Conservation (phyloP, 2,797 vertebrate species). For the Anisognathus igniventris region DNA sequence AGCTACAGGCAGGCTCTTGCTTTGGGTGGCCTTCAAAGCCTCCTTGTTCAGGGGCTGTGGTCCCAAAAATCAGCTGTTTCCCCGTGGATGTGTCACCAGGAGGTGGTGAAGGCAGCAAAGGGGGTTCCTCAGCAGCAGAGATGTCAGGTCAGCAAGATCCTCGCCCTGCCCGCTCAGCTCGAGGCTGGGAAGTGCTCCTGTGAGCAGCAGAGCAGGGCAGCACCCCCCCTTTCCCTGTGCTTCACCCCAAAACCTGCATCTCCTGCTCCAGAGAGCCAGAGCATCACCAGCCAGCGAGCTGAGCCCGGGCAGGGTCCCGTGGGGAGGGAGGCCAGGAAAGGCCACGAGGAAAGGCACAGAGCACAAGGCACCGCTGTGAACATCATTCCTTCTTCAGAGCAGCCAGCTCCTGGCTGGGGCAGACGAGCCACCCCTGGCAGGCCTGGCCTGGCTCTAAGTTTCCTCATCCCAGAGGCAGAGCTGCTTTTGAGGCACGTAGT, state of each 20-base stretch:
- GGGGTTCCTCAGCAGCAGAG: not conserved
- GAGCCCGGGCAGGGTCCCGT: not conserved
- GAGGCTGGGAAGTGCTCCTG: not conserved
- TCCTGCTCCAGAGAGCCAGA: not conserved
- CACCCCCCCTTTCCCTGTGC: not conserved
- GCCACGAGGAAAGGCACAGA: constrained; percentile 6
- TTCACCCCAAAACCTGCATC: not conserved
- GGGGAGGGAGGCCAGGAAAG: not conserved
- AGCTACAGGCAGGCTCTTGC: constrained; percentile 22
- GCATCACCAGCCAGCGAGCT: not conserved
- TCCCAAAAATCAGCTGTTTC: not conserved
- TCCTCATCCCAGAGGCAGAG: constrained; percentile 96
- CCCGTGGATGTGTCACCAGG: not conserved
- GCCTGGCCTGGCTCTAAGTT: constrained; percentile 65
- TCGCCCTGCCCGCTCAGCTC: not conserved
- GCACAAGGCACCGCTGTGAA: not conserved
- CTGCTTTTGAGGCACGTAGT: constrained; percentile 88
- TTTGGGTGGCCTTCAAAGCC: not conserved
- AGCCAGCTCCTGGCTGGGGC: not conserved
- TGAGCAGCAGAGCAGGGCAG: not conserved
- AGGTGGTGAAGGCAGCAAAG: not conserved
- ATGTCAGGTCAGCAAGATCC: not conserved
- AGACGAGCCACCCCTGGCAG: not conserved
- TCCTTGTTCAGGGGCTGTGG: not conserved
- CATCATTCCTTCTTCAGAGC: not conserved